phyloP scores from a whole-genome alignment of 2,888 invertebrate genomes.

The Leucania comma region DNA sequence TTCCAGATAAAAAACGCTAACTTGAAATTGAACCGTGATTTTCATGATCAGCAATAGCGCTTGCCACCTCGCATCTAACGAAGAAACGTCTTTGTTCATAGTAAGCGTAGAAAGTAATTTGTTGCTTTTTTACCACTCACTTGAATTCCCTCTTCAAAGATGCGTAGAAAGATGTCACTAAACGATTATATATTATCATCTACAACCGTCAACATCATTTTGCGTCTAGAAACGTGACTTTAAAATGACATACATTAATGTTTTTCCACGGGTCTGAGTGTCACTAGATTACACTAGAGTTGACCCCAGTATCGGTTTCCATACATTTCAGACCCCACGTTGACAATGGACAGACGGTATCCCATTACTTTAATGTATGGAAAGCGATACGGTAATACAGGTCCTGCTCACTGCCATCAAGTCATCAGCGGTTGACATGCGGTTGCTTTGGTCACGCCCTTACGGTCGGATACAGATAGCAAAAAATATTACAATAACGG shows the following conservation, averaged over 20 bases:
- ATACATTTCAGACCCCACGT: constrained; percentile 21
- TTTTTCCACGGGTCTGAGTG: not conserved
- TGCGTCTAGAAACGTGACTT: constrained; percentile 2
- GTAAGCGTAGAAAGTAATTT: not conserved
- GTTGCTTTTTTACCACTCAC: not conserved
- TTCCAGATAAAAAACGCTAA: no score
- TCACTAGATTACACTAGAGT: constrained; percentile 3
- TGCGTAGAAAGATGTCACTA: not conserved
- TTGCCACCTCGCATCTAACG: no score
- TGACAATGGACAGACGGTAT: constrained; percentile 55
- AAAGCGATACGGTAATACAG: constrained; percentile 42
- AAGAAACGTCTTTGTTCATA: no score
- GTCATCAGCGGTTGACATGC: constrained; percentile 32
- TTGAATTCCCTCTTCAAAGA: not conserved
- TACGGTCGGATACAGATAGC: constrained; percentile 1
- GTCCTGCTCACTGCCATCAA: constrained; percentile 37
- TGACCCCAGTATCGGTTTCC: constrained; percentile 22
- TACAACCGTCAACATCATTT: constrained; percentile 4
- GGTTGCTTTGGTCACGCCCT: constrained; percentile 38
- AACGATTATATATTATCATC: constrained; percentile 8
- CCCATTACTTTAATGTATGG: constrained; percentile 49
- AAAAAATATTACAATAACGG: not conserved
- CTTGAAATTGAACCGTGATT: no score
- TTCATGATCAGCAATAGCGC: no score
- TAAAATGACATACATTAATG: constrained; percentile 5